Conservation (phyloP, 2,888 invertebrate species). For the Tetrapedia diversipes region DNA sequence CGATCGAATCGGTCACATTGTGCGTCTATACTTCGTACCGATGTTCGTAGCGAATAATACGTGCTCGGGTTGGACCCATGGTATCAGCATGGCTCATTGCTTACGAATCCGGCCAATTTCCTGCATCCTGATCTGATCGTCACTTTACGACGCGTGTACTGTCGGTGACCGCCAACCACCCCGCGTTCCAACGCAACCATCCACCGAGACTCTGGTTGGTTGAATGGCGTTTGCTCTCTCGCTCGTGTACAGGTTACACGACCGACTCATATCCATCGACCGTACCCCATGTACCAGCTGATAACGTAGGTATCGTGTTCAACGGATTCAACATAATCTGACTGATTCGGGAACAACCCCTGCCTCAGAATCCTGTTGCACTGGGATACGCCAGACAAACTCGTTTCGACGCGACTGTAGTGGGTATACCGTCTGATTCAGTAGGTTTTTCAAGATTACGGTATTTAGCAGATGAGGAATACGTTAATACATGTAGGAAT, state of each 20-base stretch:
- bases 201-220: conserved; percentile 57
- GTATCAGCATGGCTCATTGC: conserved; percentile 82
- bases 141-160: conserved; percentile 82
- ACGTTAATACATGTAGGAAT: too few relatives aligned
- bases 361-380: conserved; percentile 35
- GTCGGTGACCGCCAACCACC: conserved; percentile 52
- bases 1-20: conserved; percentile 56
- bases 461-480: too few relatives aligned
- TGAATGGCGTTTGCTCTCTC: conserved; percentile 13
- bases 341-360: conserved; percentile 65
- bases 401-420: conserved; percentile 16
- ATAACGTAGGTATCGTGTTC: conserved; percentile 66
- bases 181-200: conserved; percentile 59
- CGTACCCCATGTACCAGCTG: conserved; percentile 59
- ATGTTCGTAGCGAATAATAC: conserved; percentile 68
- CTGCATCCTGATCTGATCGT: conserved; percentile 81
- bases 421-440: too few relatives aligned
- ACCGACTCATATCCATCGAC: conserved; percentile 65
- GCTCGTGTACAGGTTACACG: conserved; percentile 42
- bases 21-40: conserved; percentile 56
- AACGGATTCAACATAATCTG: conserved; percentile 69
- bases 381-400: conserved; percentile 25
- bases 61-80: conserved; percentile 63
- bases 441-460: too few relatives aligned
- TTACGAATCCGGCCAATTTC: conserved; percentile 82